phyloP scores from a whole-genome alignment of 2,113 vertebrate genomes.

The Lethenteron reissneri region DNA sequence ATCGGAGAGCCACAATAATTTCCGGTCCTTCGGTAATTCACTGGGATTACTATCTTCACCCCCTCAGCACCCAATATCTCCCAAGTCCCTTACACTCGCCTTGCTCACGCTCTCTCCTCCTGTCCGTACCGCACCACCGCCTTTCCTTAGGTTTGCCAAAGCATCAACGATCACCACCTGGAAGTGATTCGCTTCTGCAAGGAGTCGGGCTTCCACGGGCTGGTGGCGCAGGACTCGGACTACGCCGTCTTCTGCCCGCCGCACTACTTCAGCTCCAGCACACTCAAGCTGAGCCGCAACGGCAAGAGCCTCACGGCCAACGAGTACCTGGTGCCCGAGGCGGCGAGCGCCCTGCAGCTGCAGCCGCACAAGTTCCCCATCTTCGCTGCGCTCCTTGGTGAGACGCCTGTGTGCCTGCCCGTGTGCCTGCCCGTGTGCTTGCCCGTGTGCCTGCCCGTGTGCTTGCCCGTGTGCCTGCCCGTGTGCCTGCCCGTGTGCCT shows the following conservation, averaged over 20 bases:
- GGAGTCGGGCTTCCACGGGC: slow-evolving; percentile 61
- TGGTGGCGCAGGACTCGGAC: slow-evolving; percentile 70
- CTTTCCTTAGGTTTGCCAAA: slow-evolving; percentile 49
- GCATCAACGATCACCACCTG: slow-evolving; percentile 70
- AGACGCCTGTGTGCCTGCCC: slow-evolving; percentile 12
- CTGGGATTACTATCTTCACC: no score
- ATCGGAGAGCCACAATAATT: no score
- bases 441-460: not conserved
- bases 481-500: slow-evolving; percentile 8
- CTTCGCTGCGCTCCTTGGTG: slow-evolving; percentile 65
- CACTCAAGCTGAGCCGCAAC: slow-evolving; percentile 74
- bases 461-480: not conserved
- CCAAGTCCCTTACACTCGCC: not conserved
- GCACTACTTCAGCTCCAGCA: slow-evolving; percentile 62
- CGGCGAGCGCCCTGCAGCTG: slow-evolving; percentile 58
- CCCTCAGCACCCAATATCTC: not conserved
- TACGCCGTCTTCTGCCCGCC: slow-evolving; percentile 67
- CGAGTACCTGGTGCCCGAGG: slow-evolving; percentile 67
- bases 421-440: no score
- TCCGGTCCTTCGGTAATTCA: no score
- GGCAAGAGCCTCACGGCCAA: slow-evolving; percentile 76
- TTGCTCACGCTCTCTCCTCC: not conserved
- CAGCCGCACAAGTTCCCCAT: slow-evolving; percentile 57
- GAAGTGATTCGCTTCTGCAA: slow-evolving; percentile 68
- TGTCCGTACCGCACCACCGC: slow-evolving; percentile 10